phyloP scores from a whole-genome alignment of 2,797 vertebrate genomes.

The Champsocephalus esox region DNA sequence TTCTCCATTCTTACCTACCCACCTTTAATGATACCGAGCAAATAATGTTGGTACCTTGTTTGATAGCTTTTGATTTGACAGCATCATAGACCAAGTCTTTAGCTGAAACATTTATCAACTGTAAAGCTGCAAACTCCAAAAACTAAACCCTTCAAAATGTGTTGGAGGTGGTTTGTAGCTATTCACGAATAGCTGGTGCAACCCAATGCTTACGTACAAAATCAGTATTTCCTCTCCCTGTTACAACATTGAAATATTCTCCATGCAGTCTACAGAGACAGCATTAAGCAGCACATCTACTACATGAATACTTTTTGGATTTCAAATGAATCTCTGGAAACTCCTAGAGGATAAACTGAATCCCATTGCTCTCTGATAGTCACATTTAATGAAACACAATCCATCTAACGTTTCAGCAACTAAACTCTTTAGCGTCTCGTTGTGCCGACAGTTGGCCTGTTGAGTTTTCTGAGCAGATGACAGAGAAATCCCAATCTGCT shows the following conservation, averaged over 20 bases:
- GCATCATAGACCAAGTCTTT: background rate
- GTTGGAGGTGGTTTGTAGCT: background rate
- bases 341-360: slow-evolving; percentile 39
- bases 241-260: background rate
- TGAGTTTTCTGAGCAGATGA: slow-evolving; percentile 21
- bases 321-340: slow-evolving; percentile 47
- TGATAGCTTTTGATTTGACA: background rate
- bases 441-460: slow-evolving; percentile 39
- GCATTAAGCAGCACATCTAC: slow-evolving; percentile 1
- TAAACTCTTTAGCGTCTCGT: slow-evolving; percentile 16
- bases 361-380: slow-evolving; percentile 32
- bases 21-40: too few relatives aligned
- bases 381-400: slow-evolving; percentile 40
- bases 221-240: background rate
- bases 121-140: background rate
- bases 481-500: slow-evolving; percentile 41
- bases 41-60: too few relatives aligned
- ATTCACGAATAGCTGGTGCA: background rate
- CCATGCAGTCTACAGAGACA: slow-evolving; percentile 5
- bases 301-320: slow-evolving; percentile 25
- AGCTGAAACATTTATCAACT: background rate
- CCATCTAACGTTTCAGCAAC: slow-evolving; percentile 32
- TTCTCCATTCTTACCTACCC: too few relatives aligned
- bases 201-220: slow-evolving; percentile 3
- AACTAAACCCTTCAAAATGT: background rate